These are phyloP conservation scores for Trachelus stipa DNA, from an alignment of 2,888 invertebrate genomes.

Conservation along the genomic window DNA sequence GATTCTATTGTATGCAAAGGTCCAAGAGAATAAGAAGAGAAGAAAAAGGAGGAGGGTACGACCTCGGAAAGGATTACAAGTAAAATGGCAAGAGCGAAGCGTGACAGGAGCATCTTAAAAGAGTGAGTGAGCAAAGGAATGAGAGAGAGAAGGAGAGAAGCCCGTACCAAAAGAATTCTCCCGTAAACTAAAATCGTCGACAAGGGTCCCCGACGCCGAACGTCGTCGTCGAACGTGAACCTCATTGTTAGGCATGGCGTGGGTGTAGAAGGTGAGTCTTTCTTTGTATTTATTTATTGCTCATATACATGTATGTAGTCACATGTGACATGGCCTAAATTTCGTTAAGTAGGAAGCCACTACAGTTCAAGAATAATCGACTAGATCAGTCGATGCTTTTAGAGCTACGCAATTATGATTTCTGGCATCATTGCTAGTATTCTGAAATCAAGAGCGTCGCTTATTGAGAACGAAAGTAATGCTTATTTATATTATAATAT, in stretches of 20 bases:
- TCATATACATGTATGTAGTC: background rate
- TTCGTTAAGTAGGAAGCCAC: background rate
- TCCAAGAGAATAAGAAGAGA: background rate
- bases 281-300: background rate
- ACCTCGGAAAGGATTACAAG: background rate
- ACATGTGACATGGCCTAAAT: background rate
- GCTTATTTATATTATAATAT: background rate
- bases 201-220: background rate
- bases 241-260: background rate
- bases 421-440: background rate
- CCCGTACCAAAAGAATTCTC: background rate
- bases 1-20: background rate
- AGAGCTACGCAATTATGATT: background rate
- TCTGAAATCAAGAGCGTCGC: background rate
- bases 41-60: background rate
- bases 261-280: background rate
- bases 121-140: constrained; percentile 10
- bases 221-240: background rate
- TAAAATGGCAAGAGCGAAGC: constrained; percentile 14
- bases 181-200: background rate
- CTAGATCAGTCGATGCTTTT: background rate
- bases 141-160: constrained; percentile 3
- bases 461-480: background rate
- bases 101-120: constrained; percentile 21
- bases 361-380: background rate